Conservation (phyloP, 1,140 invertebrate species). For the Hestina assimilis region DNA sequence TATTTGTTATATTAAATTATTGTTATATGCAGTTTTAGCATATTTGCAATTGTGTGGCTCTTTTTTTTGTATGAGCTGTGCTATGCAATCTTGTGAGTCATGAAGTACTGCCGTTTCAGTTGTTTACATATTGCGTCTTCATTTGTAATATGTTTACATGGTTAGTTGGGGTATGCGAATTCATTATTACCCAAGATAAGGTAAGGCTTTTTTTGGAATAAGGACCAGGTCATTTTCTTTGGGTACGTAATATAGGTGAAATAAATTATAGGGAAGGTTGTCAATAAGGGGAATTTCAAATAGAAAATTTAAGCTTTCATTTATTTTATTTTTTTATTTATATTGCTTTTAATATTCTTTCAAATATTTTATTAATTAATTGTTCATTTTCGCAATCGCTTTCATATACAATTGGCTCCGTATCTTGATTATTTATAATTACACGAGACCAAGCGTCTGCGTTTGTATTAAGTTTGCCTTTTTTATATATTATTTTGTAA, state of each 20-base stretch:
- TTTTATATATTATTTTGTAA: no score
- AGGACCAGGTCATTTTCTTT: conserved; percentile 33
- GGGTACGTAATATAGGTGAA: conserved; percentile 12
- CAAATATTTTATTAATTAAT: conserved; percentile 19
- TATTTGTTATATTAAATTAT: conserved; percentile 34
- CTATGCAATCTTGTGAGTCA: conserved; percentile 21
- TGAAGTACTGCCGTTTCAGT: conserved; percentile 25
- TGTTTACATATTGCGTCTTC: conserved; percentile 31
- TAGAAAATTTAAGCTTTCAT: neutral
- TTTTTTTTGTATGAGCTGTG: conserved; percentile 22
- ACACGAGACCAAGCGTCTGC: no score
- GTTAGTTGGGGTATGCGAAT: conserved; percentile 31
- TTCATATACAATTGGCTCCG: no score
- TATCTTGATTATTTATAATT: no score
- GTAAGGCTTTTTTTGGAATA: conserved; percentile 26
- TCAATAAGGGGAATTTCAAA: neutral
- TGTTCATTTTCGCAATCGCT: conserved; percentile 13
- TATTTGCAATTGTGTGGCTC: no score
- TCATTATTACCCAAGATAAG: conserved; percentile 33
- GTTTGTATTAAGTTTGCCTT: no score
- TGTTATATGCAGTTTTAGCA: conserved; percentile 11
- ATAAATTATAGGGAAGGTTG: neutral
- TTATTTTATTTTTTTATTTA: conserved; percentile 24
- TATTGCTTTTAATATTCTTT: conserved; percentile 32
- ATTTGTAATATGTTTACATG: conserved; percentile 18